A percentile compares a stretch with the other conserved stretches of the same genome.
Evolutionary conservation across 1,140 invertebrate genomes (phyloP).

Genomic region (Portunus trituberculatus): DNA sequence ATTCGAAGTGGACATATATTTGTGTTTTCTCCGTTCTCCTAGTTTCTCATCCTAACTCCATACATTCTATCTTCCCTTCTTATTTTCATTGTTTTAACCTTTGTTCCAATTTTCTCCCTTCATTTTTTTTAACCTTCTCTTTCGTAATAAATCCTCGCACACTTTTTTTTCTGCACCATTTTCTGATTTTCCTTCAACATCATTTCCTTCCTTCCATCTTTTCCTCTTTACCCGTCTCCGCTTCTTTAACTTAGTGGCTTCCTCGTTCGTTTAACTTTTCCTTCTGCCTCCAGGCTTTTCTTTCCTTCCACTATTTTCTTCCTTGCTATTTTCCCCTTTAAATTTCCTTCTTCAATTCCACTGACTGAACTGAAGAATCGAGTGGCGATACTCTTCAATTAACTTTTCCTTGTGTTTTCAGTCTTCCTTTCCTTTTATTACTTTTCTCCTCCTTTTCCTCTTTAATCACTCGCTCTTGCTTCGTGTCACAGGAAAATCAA

Average conservation of each 20-base stretch:
- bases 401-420: not conserved
- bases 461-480: not conserved
- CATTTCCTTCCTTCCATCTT: not conserved
- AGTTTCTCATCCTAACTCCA: not conserved
- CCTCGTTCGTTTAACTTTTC: not conserved
- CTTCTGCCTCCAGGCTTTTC: not conserved
- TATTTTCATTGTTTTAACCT: not conserved
- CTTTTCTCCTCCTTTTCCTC: not conserved
- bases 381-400: too few relatives aligned
- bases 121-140: too few relatives aligned
- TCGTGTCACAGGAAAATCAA: not conserved
- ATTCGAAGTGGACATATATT: too few relatives aligned
- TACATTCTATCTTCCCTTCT: not conserved
- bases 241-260: not conserved
- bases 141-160: too few relatives aligned
- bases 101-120: not conserved
- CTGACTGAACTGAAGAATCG: too few relatives aligned
- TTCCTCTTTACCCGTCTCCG: not conserved
- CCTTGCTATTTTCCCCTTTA: too few relatives aligned
- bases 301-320: not conserved
- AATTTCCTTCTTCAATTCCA: too few relatives aligned
- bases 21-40: too few relatives aligned
- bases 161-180: too few relatives aligned
- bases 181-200: too few relatives aligned
- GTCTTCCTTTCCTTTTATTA: not conserved